Percentiles rank a stretch among this genome's conserved stretches.
phyloP scores from a whole-genome alignment of 2,888 invertebrate genomes.

The Amphipyra tragopoginis region DNA sequence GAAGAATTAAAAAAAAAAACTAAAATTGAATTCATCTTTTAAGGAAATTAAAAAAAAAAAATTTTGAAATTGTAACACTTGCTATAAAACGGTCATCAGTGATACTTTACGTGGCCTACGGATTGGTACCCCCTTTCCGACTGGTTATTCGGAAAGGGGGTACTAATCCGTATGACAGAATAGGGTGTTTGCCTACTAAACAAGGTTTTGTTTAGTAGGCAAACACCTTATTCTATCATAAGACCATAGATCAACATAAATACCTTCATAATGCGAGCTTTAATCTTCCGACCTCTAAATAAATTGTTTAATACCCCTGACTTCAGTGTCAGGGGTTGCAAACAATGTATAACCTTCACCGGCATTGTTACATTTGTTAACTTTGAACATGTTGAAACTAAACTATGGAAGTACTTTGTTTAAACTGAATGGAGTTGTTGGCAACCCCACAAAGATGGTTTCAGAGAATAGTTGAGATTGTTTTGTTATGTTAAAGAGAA shows the following conservation, averaged over 20 bases:
- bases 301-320: conserved; percentile 46
- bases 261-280: conserved; percentile 24
- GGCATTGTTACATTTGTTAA: conserved; percentile 44
- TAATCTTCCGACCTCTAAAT: conserved; percentile 14
- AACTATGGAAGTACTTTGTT: conserved; percentile 36
- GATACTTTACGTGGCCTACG: too few relatives aligned
- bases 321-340: conserved; percentile 33
- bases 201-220: too few relatives aligned
- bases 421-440: conserved; percentile 22
- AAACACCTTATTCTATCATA: too few relatives aligned
- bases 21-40: too few relatives aligned
- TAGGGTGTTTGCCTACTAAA: too few relatives aligned
- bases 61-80: too few relatives aligned
- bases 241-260: not conserved
- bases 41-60: too few relatives aligned
- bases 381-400: conserved; percentile 46
- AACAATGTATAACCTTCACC: conserved; percentile 45
- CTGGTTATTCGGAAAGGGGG: too few relatives aligned
- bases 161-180: too few relatives aligned
- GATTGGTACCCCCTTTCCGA: too few relatives aligned
- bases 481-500: not conserved
- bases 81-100: too few relatives aligned
- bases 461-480: not conserved
- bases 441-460: not conserved
- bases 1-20: too few relatives aligned